A percentile compares a stretch with the other conserved stretches of the same genome.
Evolutionary conservation across 1,140 invertebrate species (phyloP).

Genomic region (Papilio aristodemus): DNA sequence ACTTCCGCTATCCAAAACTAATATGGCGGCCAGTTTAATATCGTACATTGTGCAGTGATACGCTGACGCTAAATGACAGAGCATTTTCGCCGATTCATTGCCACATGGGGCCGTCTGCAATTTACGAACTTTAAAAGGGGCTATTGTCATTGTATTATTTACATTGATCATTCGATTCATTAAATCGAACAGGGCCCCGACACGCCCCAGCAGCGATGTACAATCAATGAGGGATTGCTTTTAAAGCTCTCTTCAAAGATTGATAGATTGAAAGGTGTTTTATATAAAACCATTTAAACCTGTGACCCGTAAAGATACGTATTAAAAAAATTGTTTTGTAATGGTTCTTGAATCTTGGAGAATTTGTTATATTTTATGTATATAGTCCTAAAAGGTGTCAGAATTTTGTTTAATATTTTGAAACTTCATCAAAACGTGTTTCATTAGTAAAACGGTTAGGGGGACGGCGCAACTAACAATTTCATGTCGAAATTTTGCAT

Average conservation of each 20-base stretch:
- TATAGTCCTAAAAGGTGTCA: neutral
- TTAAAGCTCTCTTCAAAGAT: constrained; percentile 27
- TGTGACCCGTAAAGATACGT: neutral
- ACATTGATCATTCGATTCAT: constrained; percentile 35
- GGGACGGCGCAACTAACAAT: constrained; percentile 23
- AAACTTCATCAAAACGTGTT: constrained; percentile 14
- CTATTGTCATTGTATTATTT: constrained; percentile 32
- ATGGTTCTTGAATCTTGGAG: no score
- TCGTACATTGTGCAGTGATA: constrained; percentile 3
- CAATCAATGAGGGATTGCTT: constrained; percentile 29
- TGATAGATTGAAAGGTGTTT: constrained; percentile 27
- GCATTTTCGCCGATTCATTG: constrained; percentile 28
- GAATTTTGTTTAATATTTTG: neutral
- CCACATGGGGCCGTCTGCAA: constrained; percentile 32
- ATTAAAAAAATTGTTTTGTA: neutral
- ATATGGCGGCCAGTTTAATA: neutral
- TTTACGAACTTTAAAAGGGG: constrained; percentile 27
- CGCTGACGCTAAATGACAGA: constrained; percentile 25
- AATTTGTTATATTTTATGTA: neutral
- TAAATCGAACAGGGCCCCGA: constrained; percentile 21
- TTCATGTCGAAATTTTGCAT: constrained; percentile 10
- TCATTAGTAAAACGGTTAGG: constrained; percentile 15
- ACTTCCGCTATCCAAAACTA: constrained; percentile 12
- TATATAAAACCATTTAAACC: constrained; percentile 1
- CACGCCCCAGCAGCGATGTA: constrained; percentile 22